Evolutionary conservation across 2,888 invertebrate genomes (phyloP), one percentile per base, ranked within the genome.

Genomic region (Disparrhopalites patrizii): DNA sequence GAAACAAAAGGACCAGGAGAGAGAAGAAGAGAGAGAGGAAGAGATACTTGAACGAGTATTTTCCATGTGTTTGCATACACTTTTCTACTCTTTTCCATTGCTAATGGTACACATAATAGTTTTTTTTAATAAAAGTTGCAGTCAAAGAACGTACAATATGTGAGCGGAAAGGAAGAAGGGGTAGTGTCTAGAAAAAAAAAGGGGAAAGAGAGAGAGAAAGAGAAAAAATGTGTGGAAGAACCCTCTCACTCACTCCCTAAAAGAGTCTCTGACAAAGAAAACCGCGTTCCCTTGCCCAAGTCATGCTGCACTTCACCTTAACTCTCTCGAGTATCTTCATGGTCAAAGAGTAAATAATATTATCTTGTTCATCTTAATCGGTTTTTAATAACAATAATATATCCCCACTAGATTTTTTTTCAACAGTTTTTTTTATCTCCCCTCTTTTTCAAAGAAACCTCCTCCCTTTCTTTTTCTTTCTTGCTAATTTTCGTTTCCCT

Each of bases 261-360:
- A 15, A 18, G 31, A 28, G 33, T 28, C 31, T 13, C 18, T 52
- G 30, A 52, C 27, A 52, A 52, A 52, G 54, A 55, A n/a, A 31
- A 31, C 30, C 31, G 54, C 54, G 54, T 3, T 28, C 15, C 20
- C 18, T 20, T 25, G 18, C 20, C 18, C 20, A 31, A 31, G 54
- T 55, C 54, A 55, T 55, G 54, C 54, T 55, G 54, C 54, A 55
- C 54, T 55, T 55, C 31, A 55, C 54, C 30, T 55, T 55, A 23
- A 55, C 23, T 33, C 20, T 47, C 25, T 20, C 36, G 55, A 20
- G 31, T 36, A 55, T 36, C 40, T 61, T 61, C 61, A 61, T 61
- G 61, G 61, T 61, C 61, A 30, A 61, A 61, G 61, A 33, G 61
- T 61, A 61, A 61, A 61, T 50, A 61, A 20, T 50, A 61, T 61